Conservation (phyloP, 1,140 invertebrate species). For the Aleiodes sp. region DNA sequence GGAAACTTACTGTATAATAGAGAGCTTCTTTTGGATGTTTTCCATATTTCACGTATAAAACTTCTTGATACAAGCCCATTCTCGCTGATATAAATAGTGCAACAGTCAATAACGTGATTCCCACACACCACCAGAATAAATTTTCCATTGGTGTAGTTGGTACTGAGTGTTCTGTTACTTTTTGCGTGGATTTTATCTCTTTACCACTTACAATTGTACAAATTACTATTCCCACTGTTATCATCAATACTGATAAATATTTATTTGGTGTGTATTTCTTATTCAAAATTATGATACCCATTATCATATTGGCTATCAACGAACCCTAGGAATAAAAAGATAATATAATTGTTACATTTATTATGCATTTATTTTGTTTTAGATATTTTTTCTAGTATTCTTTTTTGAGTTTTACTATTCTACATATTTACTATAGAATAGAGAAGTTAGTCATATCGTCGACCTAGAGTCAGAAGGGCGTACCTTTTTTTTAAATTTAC, state of each 20-base stretch:
- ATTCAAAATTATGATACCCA: constrained; percentile 91
- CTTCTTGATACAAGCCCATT: constrained; percentile 98
- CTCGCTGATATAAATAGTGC: constrained; percentile 93
- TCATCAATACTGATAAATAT: constrained; percentile 92
- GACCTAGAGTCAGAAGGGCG: too few species aligned
- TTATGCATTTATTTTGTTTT: too few species aligned
- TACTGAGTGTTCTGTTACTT: constrained; percentile 33
- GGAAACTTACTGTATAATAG: constrained; percentile 81
- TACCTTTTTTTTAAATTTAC: too few species aligned
- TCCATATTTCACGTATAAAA: constrained; percentile 84
- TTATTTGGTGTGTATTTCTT: constrained; percentile 86
- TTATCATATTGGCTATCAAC: constrained; percentile 95
- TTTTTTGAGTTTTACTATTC: too few species aligned
- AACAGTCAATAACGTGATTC: constrained; percentile 86
- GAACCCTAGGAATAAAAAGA: constrained; percentile 78
- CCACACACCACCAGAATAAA: constrained; percentile 85
- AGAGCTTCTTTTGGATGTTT: constrained; percentile 96
- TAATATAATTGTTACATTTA: too few species aligned
- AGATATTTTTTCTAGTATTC: too few species aligned
- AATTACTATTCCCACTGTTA: constrained; percentile 89
- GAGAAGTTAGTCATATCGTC: too few species aligned
- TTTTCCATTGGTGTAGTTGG: constrained; percentile 62
- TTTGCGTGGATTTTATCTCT: constrained; percentile 67
- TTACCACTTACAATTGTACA: constrained; percentile 91
- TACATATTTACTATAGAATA: too few species aligned